These are phyloP conservation scores for Episyrphus balteatus DNA, from an alignment of 1,140 invertebrate species.

Conservation along the genomic window DNA sequence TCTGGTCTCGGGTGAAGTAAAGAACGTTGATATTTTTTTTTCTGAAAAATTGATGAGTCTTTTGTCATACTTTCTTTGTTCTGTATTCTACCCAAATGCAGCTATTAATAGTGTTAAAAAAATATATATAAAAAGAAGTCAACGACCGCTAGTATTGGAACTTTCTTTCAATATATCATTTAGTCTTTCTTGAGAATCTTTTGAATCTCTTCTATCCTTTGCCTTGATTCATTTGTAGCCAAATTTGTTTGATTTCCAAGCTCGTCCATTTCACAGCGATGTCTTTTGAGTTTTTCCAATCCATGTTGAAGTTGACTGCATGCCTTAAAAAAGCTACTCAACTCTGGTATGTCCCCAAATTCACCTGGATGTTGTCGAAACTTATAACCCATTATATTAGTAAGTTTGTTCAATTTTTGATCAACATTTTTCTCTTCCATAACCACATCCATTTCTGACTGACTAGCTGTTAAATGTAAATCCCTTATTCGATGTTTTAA, in stretches of 20 bases:
- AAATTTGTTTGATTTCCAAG: constrained; percentile 20
- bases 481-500: constrained; percentile 24
- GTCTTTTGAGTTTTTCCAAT: constrained; percentile 19
- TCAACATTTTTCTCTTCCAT: constrained; percentile 19
- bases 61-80: too few species aligned
- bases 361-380: constrained; percentile 30
- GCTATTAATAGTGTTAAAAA: too few species aligned
- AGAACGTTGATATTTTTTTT: too few species aligned
- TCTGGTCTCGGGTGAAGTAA: too few species aligned
- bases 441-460: constrained; percentile 10
- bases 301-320: constrained; percentile 28
- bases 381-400: constrained; percentile 15
- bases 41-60: too few species aligned
- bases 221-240: constrained; percentile 8
- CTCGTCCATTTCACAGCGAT: constrained; percentile 15
- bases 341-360: constrained; percentile 32
- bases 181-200: too few species aligned
- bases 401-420: constrained; percentile 19
- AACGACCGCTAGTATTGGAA: too few species aligned
- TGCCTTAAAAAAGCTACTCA: constrained; percentile 25
- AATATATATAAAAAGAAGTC: too few species aligned
- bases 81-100: too few species aligned
- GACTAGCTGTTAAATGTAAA: constrained; percentile 16
- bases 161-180: too few species aligned
- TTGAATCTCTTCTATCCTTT: too few species aligned